Percentiles rank a stretch among this genome's conserved stretches.
These are phyloP conservation scores for Paralvinella palmiformis DNA, from an alignment of 1,140 invertebrate genomes.

Conservation along the genomic window DNA sequence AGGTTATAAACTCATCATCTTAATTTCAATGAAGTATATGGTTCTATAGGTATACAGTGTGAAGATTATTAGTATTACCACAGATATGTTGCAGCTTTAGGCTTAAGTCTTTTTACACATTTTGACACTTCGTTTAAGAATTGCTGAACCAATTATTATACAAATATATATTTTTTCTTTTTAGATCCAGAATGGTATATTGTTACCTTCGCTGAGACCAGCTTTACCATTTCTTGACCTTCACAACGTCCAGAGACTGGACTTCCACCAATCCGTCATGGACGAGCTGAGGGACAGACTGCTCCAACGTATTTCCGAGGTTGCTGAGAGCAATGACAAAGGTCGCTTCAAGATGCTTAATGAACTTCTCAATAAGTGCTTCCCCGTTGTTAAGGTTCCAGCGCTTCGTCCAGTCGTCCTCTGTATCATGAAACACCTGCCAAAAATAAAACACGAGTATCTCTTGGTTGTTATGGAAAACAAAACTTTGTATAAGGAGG, in stretches of 20 bases:
- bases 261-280: conserved; percentile 91
- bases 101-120: background rate
- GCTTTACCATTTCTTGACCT: conserved; percentile 91
- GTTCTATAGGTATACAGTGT: background rate
- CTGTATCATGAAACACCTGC: conserved; percentile 86
- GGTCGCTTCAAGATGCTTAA: conserved; percentile 76
- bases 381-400: conserved; percentile 85
- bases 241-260: conserved; percentile 81
- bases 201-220: conserved; percentile 83
- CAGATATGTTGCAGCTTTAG: background rate
- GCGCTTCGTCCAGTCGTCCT: conserved; percentile 92
- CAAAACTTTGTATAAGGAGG: conserved; percentile 86
- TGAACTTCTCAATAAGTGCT: conserved; percentile 85
- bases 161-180: conserved; percentile 1
- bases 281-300: conserved; percentile 89
- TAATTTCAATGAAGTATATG: background rate
- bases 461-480: conserved; percentile 78
- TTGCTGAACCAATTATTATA: too few relatives aligned
- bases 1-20: too few relatives aligned
- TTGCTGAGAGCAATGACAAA: conserved; percentile 67
- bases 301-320: conserved; percentile 78
- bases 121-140: background rate
- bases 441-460: conserved; percentile 89
- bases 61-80: background rate
- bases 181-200: conserved; percentile 80